Evolutionary conservation across 2,797 vertebrate genomes (phyloP).

Genomic region (Xenentodon cancila): DNA sequence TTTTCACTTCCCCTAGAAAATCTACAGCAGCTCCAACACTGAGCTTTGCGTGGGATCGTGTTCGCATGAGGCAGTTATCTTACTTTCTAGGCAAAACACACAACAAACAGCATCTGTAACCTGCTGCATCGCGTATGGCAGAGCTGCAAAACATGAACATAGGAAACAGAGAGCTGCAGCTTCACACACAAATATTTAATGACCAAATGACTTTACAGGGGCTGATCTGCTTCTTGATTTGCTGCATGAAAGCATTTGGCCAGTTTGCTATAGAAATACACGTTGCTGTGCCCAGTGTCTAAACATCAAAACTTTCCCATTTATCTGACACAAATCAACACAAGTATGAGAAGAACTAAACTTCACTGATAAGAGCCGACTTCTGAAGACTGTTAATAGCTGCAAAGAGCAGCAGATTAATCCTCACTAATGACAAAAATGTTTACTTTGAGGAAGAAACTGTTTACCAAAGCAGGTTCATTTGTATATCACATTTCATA

Average conservation of each 20-base stretch:
- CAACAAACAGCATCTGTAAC: background rate
- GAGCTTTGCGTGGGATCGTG: background rate
- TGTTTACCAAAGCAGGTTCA: too few species aligned
- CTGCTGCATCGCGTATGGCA: background rate
- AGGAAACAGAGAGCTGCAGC: too few species aligned
- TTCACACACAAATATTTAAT: too few species aligned
- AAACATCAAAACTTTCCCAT: too few species aligned
- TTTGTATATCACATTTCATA: too few species aligned
- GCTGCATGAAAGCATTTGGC: too few species aligned
- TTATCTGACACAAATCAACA: background rate
- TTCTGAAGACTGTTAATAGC: constrained; percentile 12
- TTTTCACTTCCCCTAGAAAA: background rate
- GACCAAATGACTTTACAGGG: too few species aligned
- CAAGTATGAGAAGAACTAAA: background rate
- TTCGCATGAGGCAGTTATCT: constrained; percentile 15
- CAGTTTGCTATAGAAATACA: too few species aligned
- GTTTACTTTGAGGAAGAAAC: constrained; percentile 20
- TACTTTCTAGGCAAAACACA: constrained; percentile 37
- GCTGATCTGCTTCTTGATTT: too few species aligned
- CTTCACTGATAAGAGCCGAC: constrained; percentile 9
- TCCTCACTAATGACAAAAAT: constrained; percentile 37
- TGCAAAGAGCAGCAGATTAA: constrained; percentile 21
- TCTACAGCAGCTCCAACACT: background rate
- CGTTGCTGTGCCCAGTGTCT: too few species aligned
- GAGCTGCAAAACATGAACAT: background rate